Evolutionary conservation across 2,113 vertebrate species (phyloP).

Genomic region (Glareola pratincola): DNA sequence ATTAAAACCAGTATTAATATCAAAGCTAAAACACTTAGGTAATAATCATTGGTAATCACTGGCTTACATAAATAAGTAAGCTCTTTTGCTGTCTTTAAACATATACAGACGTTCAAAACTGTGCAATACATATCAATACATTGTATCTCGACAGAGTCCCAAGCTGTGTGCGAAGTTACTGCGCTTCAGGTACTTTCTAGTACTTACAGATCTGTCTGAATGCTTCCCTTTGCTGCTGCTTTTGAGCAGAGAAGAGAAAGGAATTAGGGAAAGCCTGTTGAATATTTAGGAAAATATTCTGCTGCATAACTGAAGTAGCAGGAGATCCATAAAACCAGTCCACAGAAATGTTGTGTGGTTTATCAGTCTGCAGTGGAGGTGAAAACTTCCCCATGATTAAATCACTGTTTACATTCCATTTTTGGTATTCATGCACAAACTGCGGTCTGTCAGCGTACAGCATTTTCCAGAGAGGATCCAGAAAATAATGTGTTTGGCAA

Average conservation of each 20-base stretch:
- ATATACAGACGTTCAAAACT: neutral
- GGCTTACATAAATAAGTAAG: neutral
- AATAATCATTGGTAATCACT: neutral
- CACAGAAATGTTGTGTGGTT: neutral
- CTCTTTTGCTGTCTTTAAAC: neutral
- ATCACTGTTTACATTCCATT: neutral
- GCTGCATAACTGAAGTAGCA: slow-evolving; percentile 10
- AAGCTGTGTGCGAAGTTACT: neutral
- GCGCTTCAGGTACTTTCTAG: neutral
- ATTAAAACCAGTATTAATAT: neutral
- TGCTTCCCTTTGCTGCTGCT: slow-evolving; percentile 11
- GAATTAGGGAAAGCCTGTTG: neutral
- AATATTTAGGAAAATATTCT: slow-evolving; percentile 42
- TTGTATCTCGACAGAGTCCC: neutral
- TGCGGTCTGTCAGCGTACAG: neutral
- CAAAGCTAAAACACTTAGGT: neutral
- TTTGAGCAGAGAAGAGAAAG: neutral
- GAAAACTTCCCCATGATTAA: neutral
- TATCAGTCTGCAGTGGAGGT: neutral
- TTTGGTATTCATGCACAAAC: neutral
- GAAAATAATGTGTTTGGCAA: neutral
- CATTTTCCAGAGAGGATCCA: slow-evolving; percentile 15
- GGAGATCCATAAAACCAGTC: slow-evolving; percentile 3
- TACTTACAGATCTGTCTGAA: slow-evolving; percentile 39
- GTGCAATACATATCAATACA: neutral